Percentiles rank a stretch among this genome's conserved stretches.
These are phyloP conservation scores for Piezodorus guildinii DNA, from an alignment of 1,140 invertebrate genomes.

Conservation along the genomic window DNA sequence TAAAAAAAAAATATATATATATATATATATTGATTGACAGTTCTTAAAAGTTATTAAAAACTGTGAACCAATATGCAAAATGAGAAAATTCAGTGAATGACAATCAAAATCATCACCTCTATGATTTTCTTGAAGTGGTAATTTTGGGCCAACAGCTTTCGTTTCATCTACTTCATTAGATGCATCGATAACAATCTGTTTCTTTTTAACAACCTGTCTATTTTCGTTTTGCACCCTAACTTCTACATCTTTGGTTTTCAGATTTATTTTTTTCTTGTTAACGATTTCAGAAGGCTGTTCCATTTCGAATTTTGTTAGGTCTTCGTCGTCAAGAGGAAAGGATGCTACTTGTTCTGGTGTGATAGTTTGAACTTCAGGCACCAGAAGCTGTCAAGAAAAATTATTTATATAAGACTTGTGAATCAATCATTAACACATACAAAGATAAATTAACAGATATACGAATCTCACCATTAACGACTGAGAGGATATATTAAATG, in stretches of 20 bases:
- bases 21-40: too few relatives aligned
- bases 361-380: conserved; percentile 39
- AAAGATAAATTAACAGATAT: conserved; percentile 16
- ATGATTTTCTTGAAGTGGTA: conserved; percentile 32
- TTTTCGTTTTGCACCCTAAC: conserved; percentile 29
- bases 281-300: conserved; percentile 27
- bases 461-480: conserved; percentile 37
- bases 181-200: conserved; percentile 7
- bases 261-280: conserved; percentile 19
- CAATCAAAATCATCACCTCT: conserved; percentile 30
- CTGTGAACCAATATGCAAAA: too few relatives aligned
- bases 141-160: conserved; percentile 17
- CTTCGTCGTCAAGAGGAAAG: conserved; percentile 37
- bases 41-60: too few relatives aligned
- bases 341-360: conserved; percentile 27
- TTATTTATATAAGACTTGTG: neutral
- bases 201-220: conserved; percentile 25
- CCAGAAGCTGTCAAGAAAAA: conserved; percentile 35
- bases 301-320: conserved; percentile 30
- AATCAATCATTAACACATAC: neutral
- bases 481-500: conserved; percentile 39
- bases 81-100: too few relatives aligned
- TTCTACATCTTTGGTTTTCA: conserved; percentile 31
- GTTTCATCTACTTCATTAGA: neutral
- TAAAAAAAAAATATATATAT: too few relatives aligned